Evolutionary conservation across 2,888 invertebrate genomes (phyloP), one percentile per base, ranked within the genome.

Genomic region (Scelioninae gen. 1): DNA sequence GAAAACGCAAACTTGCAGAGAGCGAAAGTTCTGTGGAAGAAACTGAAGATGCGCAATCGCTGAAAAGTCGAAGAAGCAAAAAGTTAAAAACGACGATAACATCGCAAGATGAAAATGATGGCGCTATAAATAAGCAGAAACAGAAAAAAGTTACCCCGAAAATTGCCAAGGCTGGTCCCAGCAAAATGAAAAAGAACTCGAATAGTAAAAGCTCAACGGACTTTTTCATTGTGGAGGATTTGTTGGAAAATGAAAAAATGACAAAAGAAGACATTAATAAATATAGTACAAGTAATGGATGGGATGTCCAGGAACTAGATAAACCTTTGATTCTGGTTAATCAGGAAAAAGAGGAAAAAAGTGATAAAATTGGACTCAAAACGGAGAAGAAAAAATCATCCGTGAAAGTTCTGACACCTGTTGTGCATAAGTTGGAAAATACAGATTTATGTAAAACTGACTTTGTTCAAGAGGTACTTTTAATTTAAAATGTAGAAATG

Each of bases 1-100:
- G 87, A 69, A 85, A 88, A 82, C 81, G 90, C 75, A 88, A 69
- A 60, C 0, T 10, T 53, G 58, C 53, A 11, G 56, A 60, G 11
- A 23, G n/a, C 0, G 4, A n/a, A 7, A n/a, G 13, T 16, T 40
- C 15, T 10, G 23, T 16, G 60, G 58, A 51, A 11, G 9, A 32
- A 13, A 74, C 1, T 9, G 10, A 9, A 1, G 10, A 10, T 0
- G 5, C 38, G 38, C 9, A 38, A 9, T 5, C 38, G n/a, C n/a
- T n/a, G 0, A 8, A 8, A 10, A 38, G 5, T 10, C 38, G 1
- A 38, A 16, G 6, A 34, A 45, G 3, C 10, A 63, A 43, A 56
- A 45, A 38, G n/a, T 32, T 0, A 66, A 38, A 38, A 38, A 38
- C 1, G 10, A 38, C 38, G 1, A 6, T 1, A 38, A 38, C 38